Evolutionary conservation across 2,888 invertebrate species (phyloP), one percentile per base, ranked within the genome.

Genomic region (Cristatella mucedo): DNA sequence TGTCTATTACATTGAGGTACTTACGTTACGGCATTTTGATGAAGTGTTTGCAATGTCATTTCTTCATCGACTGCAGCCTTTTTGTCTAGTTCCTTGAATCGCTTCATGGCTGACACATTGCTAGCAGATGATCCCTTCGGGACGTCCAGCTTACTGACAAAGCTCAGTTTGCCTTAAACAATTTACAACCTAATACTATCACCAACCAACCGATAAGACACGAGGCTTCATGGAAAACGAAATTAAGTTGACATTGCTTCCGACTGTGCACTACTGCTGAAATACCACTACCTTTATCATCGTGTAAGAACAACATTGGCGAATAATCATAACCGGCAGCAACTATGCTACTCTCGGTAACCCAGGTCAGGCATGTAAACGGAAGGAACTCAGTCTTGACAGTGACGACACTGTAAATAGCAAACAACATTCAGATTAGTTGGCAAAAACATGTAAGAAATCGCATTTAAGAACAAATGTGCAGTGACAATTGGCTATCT

Each of bases 21-120:
- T 58, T 79, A 83, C 53, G 83, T 83, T 49, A 97, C 87, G 31
- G 93, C 84, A 52, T 99, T 99, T 70, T 97, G 95, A 69, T 97
- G 97, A 49, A 89, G 77, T 1, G 93, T 91, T 59, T 85, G 84
- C 49, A 95, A 72, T 54, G 77, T 77, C 11, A 84, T 85, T 57
- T 87, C 86, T 18, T 59, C 57, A 21, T 77, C 79, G 63, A 85
- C 84, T 9, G 81, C 78, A 22, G 86, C 85, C 61, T 85, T 83
- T 46, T 86, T 78, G 67, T 97, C 95, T 53, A 95, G 71, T 33
- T 84, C 84, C 66, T 86, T 84, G 66, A 97, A 97, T 69, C 87
- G 89, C 57, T 80, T 77, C 87, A 95, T 93, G 9, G 97, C 97
- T 60, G 21, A 21, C 33, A 40, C 37, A 9, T 13, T 5, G 4